Percentiles rank a stretch among this genome's conserved stretches.
Conservation (phyloP, 2,888 invertebrate species). For the Volucella inflata region DNA sequence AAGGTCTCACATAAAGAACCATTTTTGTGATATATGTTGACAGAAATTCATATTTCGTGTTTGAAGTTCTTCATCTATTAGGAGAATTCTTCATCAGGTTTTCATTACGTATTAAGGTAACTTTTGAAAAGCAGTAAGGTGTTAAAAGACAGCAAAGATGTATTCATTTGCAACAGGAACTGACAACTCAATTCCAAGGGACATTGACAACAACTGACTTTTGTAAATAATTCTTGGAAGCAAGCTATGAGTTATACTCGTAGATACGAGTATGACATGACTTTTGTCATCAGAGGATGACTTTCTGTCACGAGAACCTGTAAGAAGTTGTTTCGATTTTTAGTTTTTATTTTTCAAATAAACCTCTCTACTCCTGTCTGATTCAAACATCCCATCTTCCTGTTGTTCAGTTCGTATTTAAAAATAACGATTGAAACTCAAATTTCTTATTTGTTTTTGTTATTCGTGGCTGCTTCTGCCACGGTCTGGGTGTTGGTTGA, state of each 20-base stretch:
- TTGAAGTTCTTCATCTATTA: slow-evolving; percentile 15
- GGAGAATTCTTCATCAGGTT: neutral
- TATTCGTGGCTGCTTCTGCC: slow-evolving; percentile 15
- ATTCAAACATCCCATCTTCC: neutral
- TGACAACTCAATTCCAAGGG: too few relatives aligned
- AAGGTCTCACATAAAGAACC: slow-evolving; percentile 25
- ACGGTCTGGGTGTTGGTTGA: neutral
- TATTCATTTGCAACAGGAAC: too few relatives aligned
- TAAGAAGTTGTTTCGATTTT: neutral
- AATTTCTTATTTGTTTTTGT: slow-evolving; percentile 35
- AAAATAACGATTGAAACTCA: slow-evolving; percentile 37
- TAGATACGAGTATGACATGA: neutral
- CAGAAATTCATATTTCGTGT: slow-evolving; percentile 1
- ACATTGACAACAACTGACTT: too few relatives aligned
- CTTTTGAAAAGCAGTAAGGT: too few relatives aligned
- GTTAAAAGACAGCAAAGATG: too few relatives aligned
- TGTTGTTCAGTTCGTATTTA: neutral
- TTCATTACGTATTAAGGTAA: too few relatives aligned
- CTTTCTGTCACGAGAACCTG: neutral
- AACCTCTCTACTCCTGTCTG: too few relatives aligned
- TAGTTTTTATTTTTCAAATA: neutral
- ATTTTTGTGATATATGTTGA: slow-evolving; percentile 20
- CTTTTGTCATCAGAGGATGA: neutral
- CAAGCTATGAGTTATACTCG: too few relatives aligned
- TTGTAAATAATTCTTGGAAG: too few relatives aligned